A percentile compares a stretch with the other conserved stretches of the same genome.
These are phyloP conservation scores for Ophion slaviceki DNA, from an alignment of 2,888 invertebrate species.

Conservation along the genomic window DNA sequence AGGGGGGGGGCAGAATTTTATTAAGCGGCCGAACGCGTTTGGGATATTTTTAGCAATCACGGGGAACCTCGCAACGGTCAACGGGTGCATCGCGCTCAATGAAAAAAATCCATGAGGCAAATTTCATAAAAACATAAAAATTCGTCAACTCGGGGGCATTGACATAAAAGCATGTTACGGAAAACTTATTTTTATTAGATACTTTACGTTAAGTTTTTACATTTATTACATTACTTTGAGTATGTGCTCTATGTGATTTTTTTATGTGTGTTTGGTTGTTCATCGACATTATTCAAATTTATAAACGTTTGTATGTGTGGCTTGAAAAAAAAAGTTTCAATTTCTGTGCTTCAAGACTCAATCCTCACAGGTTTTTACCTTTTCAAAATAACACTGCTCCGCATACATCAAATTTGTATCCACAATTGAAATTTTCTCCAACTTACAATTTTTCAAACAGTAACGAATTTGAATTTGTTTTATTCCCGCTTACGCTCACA, in stretches of 20 bases:
- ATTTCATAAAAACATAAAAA: slow-evolving; percentile 56
- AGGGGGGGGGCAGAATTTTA: slow-evolving; percentile 30
- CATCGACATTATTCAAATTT: no score
- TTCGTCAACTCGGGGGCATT: slow-evolving; percentile 60
- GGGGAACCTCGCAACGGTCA: slow-evolving; percentile 28
- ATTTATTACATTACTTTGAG: not conserved
- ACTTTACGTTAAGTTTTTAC: no score
- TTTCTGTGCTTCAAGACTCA: no score
- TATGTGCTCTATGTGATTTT: not conserved
- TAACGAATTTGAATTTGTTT: no score
- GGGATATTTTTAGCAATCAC: slow-evolving; percentile 59
- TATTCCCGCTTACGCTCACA: no score
- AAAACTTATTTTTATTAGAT: not conserved
- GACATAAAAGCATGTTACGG: slow-evolving; percentile 22
- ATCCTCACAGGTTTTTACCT: no score
- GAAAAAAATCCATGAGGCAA: slow-evolving; percentile 45
- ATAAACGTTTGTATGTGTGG: no score
- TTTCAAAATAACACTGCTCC: no score
- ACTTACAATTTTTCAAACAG: no score
- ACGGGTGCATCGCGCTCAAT: slow-evolving; percentile 50
- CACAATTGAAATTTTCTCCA: no score
- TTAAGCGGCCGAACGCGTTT: slow-evolving; percentile 55
- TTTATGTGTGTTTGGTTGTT: not conserved
- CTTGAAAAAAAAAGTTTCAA: no score
- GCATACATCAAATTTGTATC: no score